phyloP scores from a whole-genome alignment of 2,113 vertebrate genomes.

The Hyaena hyaena region DNA sequence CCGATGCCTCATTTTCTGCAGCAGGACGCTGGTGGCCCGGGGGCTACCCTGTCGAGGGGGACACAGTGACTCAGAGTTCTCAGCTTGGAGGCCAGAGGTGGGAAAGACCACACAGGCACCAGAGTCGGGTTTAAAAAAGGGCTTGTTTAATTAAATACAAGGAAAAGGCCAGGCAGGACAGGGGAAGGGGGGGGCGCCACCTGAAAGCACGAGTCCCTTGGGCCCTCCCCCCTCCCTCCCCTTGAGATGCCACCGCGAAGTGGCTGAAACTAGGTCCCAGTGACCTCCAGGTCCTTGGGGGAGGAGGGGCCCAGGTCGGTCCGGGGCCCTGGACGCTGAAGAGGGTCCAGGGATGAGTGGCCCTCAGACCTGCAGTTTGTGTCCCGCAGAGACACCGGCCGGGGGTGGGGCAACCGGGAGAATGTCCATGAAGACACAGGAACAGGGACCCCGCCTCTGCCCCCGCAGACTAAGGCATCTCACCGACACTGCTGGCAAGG shows the following conservation, averaged over 20 bases:
- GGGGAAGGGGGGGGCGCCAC: not conserved
- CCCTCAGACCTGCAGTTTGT: not conserved
- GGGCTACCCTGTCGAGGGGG: accelerated
- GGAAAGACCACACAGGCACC: constrained; percentile 20
- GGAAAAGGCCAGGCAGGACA: constrained; percentile 40
- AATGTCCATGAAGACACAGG: not conserved
- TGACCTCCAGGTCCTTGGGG: not conserved
- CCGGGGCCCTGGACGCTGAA: not conserved
- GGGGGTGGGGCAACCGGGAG: not conserved
- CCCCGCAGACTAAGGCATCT: constrained; percentile 53
- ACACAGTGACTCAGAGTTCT: too few species aligned
- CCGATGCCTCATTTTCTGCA: too few species aligned
- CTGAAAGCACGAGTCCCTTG: constrained; percentile 37
- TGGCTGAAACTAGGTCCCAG: not conserved
- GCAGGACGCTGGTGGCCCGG: not conserved
- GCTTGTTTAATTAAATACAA: constrained; percentile 77
- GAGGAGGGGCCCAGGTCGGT: not conserved
- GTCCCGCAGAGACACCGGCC: not conserved
- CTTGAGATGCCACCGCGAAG: not conserved
- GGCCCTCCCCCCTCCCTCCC: not conserved
- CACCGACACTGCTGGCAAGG: not conserved
- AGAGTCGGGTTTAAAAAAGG: constrained; percentile 62
- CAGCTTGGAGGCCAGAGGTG: not conserved
- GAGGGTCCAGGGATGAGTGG: not conserved
- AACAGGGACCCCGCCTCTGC: not conserved